Conservation (phyloP, 2,888 invertebrate species). For the Agrilus cyanescens region DNA sequence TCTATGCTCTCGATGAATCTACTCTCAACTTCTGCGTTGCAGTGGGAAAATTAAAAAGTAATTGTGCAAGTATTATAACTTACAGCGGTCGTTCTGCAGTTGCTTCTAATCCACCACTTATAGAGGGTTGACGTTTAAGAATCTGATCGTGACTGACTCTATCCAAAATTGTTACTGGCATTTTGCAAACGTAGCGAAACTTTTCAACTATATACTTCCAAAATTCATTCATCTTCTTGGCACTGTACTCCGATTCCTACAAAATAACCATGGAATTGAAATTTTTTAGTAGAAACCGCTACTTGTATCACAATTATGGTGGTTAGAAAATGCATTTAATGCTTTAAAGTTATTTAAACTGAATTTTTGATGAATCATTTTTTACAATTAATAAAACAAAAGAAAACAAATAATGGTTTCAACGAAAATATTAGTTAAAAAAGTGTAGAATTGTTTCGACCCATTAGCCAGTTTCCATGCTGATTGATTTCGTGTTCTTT, state of each 20-base stretch:
- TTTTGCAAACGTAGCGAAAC: conserved; percentile 22
- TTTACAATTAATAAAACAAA: too few species aligned
- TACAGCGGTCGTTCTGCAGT: conserved; percentile 13
- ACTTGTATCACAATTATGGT: too few species aligned
- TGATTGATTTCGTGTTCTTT: too few species aligned
- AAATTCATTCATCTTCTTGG: conserved; percentile 14
- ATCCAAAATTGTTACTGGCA: conserved; percentile 22
- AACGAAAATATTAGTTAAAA: too few species aligned
- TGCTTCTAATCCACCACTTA: conserved; percentile 19
- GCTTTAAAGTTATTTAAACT: too few species aligned
- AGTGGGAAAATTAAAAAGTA: neutral
- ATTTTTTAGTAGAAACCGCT: neutral
- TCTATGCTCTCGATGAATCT: too few species aligned
- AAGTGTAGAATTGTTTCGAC: too few species aligned
- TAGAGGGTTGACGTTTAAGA: conserved; percentile 23
- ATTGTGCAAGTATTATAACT: neutral
- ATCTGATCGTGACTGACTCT: conserved; percentile 22
- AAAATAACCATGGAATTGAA: neutral
- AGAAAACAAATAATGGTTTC: too few species aligned
- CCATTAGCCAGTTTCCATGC: too few species aligned
- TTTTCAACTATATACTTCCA: conserved; percentile 21
- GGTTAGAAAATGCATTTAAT: too few species aligned
- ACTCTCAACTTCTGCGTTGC: too few species aligned
- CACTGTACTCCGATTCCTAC: conserved; percentile 20
- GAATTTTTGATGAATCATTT: too few species aligned